These are phyloP conservation scores for Bugula neritina DNA, from an alignment of 2,888 invertebrate genomes.

Conservation along the genomic window DNA sequence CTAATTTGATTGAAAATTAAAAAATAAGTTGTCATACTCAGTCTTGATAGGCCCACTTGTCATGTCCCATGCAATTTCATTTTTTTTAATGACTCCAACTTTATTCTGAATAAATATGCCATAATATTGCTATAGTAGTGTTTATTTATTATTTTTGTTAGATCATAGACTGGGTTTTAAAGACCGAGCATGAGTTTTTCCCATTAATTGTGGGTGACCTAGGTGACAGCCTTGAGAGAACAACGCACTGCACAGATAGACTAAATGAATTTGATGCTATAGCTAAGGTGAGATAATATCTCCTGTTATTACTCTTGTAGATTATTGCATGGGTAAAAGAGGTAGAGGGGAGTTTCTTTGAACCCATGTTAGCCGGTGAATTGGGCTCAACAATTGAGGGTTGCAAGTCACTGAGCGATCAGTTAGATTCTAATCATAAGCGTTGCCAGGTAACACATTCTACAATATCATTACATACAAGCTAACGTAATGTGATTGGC, in stretches of 20 bases:
- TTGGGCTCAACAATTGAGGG: slow-evolving; percentile 46
- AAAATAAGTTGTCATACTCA: too few species aligned
- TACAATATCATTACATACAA: too few species aligned
- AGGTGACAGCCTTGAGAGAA: slow-evolving; percentile 56
- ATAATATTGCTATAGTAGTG: too few species aligned
- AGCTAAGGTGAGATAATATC: slow-evolving; percentile 41
- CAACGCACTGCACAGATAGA: slow-evolving; percentile 43
- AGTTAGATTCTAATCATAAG: slow-evolving; percentile 11
- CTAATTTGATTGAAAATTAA: too few species aligned
- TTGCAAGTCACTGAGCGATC: slow-evolving; percentile 25
- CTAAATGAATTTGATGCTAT: slow-evolving; percentile 49
- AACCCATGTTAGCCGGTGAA: slow-evolving; percentile 55
- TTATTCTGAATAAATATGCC: too few species aligned
- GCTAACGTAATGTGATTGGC: too few species aligned
- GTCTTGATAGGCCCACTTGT: too few species aligned
- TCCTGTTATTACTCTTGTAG: slow-evolving; percentile 1
- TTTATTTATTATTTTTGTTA: slow-evolving; percentile 40
- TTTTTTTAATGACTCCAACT: too few species aligned
- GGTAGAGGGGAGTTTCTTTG: slow-evolving; percentile 26
- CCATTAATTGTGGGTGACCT: slow-evolving; percentile 66
- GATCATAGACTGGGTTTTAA: slow-evolving; percentile 53
- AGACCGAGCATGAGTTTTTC: slow-evolving; percentile 68
- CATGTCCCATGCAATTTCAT: too few species aligned
- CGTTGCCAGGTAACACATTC: slow-evolving; percentile 18
- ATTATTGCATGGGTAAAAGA: slow-evolving; percentile 22